phyloP scores from a whole-genome alignment of 2,113 vertebrate species.

The Capreolus pygargus region DNA sequence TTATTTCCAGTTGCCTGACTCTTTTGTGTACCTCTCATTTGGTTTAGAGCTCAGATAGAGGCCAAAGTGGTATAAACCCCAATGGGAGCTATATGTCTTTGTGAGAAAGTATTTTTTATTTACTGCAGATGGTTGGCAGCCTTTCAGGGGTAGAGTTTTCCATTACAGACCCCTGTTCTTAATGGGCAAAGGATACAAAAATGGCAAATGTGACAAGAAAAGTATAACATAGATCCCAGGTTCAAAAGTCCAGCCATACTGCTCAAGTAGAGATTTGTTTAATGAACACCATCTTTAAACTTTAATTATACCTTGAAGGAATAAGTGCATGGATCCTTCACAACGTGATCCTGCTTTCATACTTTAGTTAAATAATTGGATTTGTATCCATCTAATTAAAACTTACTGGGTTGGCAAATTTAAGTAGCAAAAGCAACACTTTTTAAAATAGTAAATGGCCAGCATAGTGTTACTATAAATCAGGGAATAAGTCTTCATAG shows the following conservation, averaged over 20 bases:
- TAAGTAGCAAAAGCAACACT: not conserved
- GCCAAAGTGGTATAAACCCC: not conserved
- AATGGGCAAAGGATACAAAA: not conserved
- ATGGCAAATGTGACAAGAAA: not conserved
- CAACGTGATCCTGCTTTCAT: not conserved
- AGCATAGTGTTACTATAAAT: not conserved
- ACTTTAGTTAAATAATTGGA: not conserved
- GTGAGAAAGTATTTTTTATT: not conserved
- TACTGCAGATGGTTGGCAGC: not conserved
- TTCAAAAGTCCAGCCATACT: not conserved
- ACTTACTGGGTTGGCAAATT: not conserved
- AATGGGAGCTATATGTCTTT: no score
- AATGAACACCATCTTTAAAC: not conserved
- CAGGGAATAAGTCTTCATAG: not conserved
- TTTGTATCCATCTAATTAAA: not conserved
- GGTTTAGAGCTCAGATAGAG: not conserved
- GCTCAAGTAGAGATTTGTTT: not conserved
- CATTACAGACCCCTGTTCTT: not conserved
- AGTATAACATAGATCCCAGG: not conserved
- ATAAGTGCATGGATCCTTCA: not conserved
- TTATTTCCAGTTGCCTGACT: not conserved
- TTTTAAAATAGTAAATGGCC: not conserved
- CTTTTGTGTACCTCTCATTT: not conserved
- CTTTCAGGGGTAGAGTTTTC: not conserved
- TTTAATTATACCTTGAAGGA: not conserved